These are phyloP conservation scores for Seira sanloemensis DNA, from an alignment of 2,888 invertebrate genomes.

Conservation along the genomic window DNA sequence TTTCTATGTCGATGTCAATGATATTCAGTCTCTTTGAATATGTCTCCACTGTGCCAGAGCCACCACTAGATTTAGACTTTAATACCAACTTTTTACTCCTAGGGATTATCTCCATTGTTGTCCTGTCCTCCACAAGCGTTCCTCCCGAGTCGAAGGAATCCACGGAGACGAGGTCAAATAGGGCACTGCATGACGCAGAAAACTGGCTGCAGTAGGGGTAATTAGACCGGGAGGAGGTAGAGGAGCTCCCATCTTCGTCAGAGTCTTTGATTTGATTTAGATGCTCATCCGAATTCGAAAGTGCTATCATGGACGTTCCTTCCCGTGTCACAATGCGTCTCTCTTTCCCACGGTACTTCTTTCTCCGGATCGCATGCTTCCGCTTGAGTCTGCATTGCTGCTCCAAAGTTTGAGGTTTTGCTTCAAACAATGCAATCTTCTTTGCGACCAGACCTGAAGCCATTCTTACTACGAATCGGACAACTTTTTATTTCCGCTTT, in stretches of 20 bases:
- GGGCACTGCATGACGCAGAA: conserved; percentile 66
- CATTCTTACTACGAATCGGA: conserved; percentile 32
- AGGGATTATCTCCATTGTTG: conserved; percentile 51
- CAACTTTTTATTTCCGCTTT: neutral
- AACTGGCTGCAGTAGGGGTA: conserved; percentile 52
- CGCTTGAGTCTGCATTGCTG: conserved; percentile 65
- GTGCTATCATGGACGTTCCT: conserved; percentile 43
- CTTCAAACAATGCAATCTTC: conserved; percentile 71
- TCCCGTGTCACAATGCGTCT: conserved; percentile 52
- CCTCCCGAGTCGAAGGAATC: conserved; percentile 33
- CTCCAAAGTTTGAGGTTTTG: conserved; percentile 45
- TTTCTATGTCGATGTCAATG: conserved; percentile 64
- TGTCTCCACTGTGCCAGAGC: conserved; percentile 19
- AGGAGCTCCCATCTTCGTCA: conserved; percentile 41
- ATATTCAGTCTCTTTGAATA: conserved; percentile 56
- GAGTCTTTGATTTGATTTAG: conserved; percentile 39
- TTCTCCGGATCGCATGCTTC: conserved; percentile 69
- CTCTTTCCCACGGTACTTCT: conserved; percentile 59
- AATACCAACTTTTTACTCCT: conserved; percentile 42
- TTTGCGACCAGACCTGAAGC: conserved; percentile 68
- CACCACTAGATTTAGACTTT: conserved; percentile 25
- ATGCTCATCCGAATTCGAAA: conserved; percentile 54
- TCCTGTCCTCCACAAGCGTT: conserved; percentile 21
- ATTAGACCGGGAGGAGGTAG: neutral
- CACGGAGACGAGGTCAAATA: conserved; percentile 58